A percentile compares a stretch with the other conserved stretches of the same genome.
Conservation (phyloP, 2,113 vertebrate genomes). For the Paraplagusia blochii region DNA sequence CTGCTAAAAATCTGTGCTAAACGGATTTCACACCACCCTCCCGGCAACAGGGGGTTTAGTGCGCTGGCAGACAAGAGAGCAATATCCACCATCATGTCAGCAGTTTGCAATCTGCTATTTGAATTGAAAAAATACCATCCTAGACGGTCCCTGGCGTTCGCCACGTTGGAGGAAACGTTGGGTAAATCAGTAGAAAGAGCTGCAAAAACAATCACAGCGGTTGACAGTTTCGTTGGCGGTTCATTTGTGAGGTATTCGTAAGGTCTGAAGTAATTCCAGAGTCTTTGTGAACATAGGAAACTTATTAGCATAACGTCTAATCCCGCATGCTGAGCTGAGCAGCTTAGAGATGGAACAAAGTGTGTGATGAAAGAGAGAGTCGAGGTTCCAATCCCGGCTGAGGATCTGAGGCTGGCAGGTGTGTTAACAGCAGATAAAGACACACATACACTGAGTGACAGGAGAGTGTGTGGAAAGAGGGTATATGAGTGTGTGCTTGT, state of each 20-base stretch:
- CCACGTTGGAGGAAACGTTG: constrained; percentile 1
- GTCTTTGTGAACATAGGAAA: constrained; percentile 35
- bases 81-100: constrained; percentile 66
- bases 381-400: not conserved
- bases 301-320: constrained; percentile 57
- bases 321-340: constrained; percentile 42
- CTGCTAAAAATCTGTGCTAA: constrained; percentile 59
- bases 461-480: not conserved
- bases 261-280: constrained; percentile 19
- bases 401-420: constrained; percentile 1
- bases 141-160: constrained; percentile 32
- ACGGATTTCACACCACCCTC: constrained; percentile 70
- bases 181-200: not conserved
- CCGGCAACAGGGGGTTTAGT: constrained; percentile 63
- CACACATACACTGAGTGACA: no score
- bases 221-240: no score
- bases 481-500: constrained; percentile 5
- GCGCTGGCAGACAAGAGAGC: constrained; percentile 51
- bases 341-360: constrained; percentile 28
- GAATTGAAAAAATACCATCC: constrained; percentile 32
- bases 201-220: constrained; percentile 3
- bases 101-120: constrained; percentile 57
- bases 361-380: constrained; percentile 54
- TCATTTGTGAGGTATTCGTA: not conserved
- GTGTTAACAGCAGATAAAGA: no score